A percentile compares a stretch with the other conserved stretches of the same genome.
Conservation (phyloP, 2,888 invertebrate species). For the Unio pictorum region DNA sequence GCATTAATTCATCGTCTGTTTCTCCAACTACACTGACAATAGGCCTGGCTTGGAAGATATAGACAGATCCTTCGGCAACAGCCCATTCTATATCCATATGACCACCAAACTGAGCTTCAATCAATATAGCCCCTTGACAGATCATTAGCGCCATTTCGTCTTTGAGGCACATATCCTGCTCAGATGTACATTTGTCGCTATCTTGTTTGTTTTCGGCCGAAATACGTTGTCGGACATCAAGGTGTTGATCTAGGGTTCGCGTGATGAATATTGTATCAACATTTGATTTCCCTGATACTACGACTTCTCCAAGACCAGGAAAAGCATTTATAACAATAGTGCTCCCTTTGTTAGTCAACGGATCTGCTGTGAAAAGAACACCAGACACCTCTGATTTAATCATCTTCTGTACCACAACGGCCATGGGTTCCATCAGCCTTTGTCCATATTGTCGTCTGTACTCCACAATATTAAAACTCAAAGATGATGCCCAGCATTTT, state of each 20-base stretch:
- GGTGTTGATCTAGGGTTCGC: too few relatives aligned
- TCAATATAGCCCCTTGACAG: too few relatives aligned
- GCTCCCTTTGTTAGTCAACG: slow-evolving; percentile 5
- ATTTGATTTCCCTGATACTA: slow-evolving; percentile 8
- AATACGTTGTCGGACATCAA: too few relatives aligned
- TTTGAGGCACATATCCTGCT: too few relatives aligned
- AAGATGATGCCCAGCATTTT: slow-evolving; percentile 7
- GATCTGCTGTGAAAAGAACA: slow-evolving; percentile 12
- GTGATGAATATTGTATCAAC: slow-evolving; percentile 2
- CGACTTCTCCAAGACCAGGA: slow-evolving; percentile 8
- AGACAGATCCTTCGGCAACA: background rate
- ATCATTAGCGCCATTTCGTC: too few relatives aligned
- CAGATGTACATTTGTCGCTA: too few relatives aligned
- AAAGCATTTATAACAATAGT: slow-evolving; percentile 8
- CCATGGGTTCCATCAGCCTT: slow-evolving; percentile 4
- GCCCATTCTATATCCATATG: slow-evolving; percentile 14
- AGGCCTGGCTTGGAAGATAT: slow-evolving; percentile 11
- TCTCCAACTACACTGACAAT: slow-evolving; percentile 3
- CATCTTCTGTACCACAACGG: slow-evolving; percentile 13
- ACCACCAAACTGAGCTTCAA: too few relatives aligned
- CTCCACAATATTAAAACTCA: slow-evolving; percentile 1
- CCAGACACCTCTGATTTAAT: slow-evolving; percentile 10
- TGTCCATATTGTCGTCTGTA: slow-evolving; percentile 14
- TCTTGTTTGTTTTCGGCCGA: too few relatives aligned
- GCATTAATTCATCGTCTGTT: slow-evolving; percentile 7